phyloP scores from a whole-genome alignment of 1,140 invertebrate genomes.

The Cyclargus thomasi region DNA sequence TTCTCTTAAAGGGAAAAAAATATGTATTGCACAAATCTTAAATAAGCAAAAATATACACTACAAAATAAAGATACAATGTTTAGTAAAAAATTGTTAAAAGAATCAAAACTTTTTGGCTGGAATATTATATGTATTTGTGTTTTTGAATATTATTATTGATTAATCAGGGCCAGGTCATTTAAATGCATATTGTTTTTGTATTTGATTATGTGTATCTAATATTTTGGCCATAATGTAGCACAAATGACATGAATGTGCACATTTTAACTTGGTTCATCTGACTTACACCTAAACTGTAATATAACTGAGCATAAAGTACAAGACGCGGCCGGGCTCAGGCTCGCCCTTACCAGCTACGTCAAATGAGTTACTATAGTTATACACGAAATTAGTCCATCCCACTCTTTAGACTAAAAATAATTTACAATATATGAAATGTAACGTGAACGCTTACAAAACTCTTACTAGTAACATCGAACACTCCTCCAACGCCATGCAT shows the following conservation, averaged over 20 bases:
- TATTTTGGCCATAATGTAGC: constrained; percentile 1
- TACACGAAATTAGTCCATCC: constrained; percentile 31
- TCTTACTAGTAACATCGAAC: constrained; percentile 40
- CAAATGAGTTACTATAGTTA: constrained; percentile 37
- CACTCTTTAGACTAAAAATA: constrained; percentile 52
- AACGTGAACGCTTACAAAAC: constrained; percentile 58
- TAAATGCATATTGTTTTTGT: constrained; percentile 6
- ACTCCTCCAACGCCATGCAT: constrained; percentile 25
- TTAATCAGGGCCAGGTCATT: background rate
- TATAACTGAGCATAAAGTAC: constrained; percentile 71
- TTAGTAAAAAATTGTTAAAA: background rate
- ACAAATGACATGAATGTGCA: background rate
- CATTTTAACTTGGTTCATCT: constrained; percentile 21
- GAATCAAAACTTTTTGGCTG: background rate
- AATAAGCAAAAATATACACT: constrained; percentile 8
- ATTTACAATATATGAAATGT: constrained; percentile 60
- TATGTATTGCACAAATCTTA: constrained; percentile 15
- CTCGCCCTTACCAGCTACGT: constrained; percentile 39
- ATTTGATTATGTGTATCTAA: background rate
- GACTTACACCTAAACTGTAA: constrained; percentile 43
- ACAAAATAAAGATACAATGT: background rate
- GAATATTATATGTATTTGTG: background rate
- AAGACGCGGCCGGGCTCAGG: constrained; percentile 32
- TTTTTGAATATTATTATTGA: background rate
- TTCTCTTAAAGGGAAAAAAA: constrained; percentile 16